Base-by-base conservation (phyloP, 35 echinoderm and acorn worm species). In the Eucidaris tribuloides region DNA sequence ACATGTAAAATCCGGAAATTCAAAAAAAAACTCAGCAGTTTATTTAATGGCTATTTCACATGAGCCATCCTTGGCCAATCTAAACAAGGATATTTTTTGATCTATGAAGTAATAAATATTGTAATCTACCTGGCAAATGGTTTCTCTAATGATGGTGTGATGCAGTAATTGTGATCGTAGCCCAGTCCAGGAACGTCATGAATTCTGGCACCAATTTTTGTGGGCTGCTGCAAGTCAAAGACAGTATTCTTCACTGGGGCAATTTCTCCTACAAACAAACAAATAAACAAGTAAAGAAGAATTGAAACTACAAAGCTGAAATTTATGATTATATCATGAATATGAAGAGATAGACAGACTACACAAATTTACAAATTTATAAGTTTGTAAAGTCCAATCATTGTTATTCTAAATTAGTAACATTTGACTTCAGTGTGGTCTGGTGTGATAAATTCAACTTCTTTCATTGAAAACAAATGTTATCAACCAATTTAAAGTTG, bases 161-260 rank as follows among this genome's bases (percentile, higher is more conserved):
- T 56, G 23, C 83, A 89, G 78, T 78, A 97, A 54, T 74, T 92
- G 63, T 88, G 65, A 65, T 97, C 94, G 72, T 84, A 92, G 32
- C 94, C 94, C 65, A 88, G 80, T 1, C 83, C 83, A 52, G 88
- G 83, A 60, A 92, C 86, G 55, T 89, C 82, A 63, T 89, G 58
- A 18, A 97, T 81, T 2, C 85, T 80, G 48, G 92, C 89, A 19
- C 56, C 81, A 20, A 97, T 68, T 20, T 44, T 43, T 0, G 88
- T 57, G 17, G 85, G 82, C 39, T 85, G 60, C 37, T 90, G 60
- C 31, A 97, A 62, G 85, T 97, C 94, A 92, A 82, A 97, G 44
- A 97, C 56, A 4, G 89, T 83, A 40, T 81, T 77, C 49, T 81
- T 29, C 32, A 97, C 94, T 54, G 89, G 63, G 34, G 43, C 33